A percentile compares a stretch with the other conserved stretches of the same genome.
Conservation (phyloP, 2,888 invertebrate genomes). For the Nezara viridula region DNA sequence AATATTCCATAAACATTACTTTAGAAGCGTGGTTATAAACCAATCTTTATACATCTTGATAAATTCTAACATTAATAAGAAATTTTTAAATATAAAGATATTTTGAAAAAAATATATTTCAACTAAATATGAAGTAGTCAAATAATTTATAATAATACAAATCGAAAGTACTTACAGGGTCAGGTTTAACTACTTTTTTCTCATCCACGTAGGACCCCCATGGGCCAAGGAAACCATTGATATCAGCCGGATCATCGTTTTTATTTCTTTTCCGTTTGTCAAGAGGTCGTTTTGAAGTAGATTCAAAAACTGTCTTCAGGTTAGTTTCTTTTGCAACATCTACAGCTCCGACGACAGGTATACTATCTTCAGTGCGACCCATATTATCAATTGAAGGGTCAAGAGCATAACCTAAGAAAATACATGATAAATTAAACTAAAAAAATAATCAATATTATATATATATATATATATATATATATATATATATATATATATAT, state of each 20-base stretch:
- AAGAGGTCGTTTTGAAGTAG: slow-evolving; percentile 78
- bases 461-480: not conserved
- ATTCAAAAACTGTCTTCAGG: slow-evolving; percentile 93
- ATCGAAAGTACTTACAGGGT: slow-evolving; percentile 73
- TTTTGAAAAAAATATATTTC: not conserved
- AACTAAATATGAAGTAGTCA: not conserved
- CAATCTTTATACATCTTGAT: too few species aligned
- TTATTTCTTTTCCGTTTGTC: slow-evolving; percentile 87
- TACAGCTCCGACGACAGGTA: slow-evolving; percentile 75
- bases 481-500: too few species aligned
- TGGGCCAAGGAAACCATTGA: slow-evolving; percentile 96
- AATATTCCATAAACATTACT: too few species aligned
- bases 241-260: slow-evolving; percentile 91
- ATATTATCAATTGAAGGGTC: slow-evolving; percentile 83
- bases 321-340: slow-evolving; percentile 80
- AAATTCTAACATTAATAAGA: not conserved
- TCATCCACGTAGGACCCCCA: slow-evolving; percentile 98
- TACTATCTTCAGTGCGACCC: slow-evolving; percentile 69
- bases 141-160: not conserved
- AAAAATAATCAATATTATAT: not conserved
- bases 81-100: not conserved
- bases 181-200: slow-evolving; percentile 87
- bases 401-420: slow-evolving; percentile 81
- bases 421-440: not conserved
- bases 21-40: too few species aligned